These are phyloP conservation scores for Prunella fulvescens DNA, from an alignment of 2,113 vertebrate genomes.

Conservation along the genomic window DNA sequence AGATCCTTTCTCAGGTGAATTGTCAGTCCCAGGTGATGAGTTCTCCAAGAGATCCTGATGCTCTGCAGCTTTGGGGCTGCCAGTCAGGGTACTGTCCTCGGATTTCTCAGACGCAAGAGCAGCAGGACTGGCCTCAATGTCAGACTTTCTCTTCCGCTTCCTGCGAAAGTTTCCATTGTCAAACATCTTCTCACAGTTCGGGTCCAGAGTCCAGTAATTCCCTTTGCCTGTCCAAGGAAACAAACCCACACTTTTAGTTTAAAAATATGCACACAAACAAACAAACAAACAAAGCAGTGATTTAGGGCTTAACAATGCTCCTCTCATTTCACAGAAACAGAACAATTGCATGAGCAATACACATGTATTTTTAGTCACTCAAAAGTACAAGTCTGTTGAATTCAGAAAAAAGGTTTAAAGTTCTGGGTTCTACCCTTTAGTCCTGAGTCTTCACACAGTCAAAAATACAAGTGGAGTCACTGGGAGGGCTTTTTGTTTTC, in stretches of 20 bases:
- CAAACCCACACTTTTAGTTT: background rate
- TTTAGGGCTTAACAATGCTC: background rate
- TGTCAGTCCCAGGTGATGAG: constrained; percentile 50
- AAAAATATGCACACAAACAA: background rate
- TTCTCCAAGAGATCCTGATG: constrained; percentile 78
- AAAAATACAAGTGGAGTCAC: background rate
- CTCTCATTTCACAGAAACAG: background rate
- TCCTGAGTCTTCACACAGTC: background rate
- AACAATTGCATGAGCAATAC: background rate
- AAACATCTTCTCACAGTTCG: constrained; percentile 99
- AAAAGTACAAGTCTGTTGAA: background rate
- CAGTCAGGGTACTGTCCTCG: constrained; percentile 67
- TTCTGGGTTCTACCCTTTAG: background rate
- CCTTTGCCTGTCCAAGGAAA: constrained; percentile 85
- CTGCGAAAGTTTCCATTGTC: constrained; percentile 98
- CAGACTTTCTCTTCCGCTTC: constrained; percentile 97
- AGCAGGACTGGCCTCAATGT: constrained; percentile 67
- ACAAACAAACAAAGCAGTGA: background rate
- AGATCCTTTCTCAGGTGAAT: constrained; percentile 78
- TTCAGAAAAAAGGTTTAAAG: background rate
- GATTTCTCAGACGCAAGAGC: constrained; percentile 75
- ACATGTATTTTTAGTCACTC: background rate
- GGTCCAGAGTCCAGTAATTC: constrained; percentile 98
- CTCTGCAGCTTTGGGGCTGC: constrained; percentile 72
- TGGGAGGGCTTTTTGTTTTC: background rate